Base-by-base conservation (phyloP, 1,140 invertebrate species). In the Bombus superbus region DNA sequence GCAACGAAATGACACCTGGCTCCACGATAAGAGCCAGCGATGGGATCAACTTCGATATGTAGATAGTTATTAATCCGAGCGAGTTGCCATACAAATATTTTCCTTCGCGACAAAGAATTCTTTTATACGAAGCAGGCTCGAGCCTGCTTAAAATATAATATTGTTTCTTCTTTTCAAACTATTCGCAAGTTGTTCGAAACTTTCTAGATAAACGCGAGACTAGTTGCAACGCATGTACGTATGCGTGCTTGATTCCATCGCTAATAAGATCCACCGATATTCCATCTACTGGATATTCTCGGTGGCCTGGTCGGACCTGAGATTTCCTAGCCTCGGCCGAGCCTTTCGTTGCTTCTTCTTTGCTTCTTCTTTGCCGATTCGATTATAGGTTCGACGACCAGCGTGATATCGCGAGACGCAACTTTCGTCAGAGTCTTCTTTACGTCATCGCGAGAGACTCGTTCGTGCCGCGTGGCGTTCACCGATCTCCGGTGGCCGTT, bases 1-100 rank as follows among this genome's bases (percentile, higher is more conserved):
- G 62, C 68, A 69, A 35, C 79, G 76, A 90, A 88, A 79, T 90
- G 89, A 90, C 88, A 90, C 80, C 86, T 90, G 64, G 79, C n/a
- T 57, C 13, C 74, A 44, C 83, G 89, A 90, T 90, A 87, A 90
- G 72, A 68, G 47, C 69, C 32, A 53, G 40, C 59, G 81, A 66
- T 66, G 32, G 59, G 28, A 62, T 62, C 59, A 13, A 62, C 28
- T 5, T 62, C 11, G 28, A 62, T 62, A 3, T 13, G n/a, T 6
- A 28, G 10, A 28, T 62, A 28, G 59, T 62, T 53, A 22, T 53
- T 13, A n/a, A n/a, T 5, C 10, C 59, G 10, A n/a, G 59, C n/a
- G 10, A 13, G 11, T 5, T 1, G 28, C 28, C 3, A 62, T 62
- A 62, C 10, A n/a, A 22, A 53, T 53, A 53, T 53, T 62, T 62